Conservation (phyloP, 2,113 vertebrate species). For the Dasypus novemcinctus region DNA sequence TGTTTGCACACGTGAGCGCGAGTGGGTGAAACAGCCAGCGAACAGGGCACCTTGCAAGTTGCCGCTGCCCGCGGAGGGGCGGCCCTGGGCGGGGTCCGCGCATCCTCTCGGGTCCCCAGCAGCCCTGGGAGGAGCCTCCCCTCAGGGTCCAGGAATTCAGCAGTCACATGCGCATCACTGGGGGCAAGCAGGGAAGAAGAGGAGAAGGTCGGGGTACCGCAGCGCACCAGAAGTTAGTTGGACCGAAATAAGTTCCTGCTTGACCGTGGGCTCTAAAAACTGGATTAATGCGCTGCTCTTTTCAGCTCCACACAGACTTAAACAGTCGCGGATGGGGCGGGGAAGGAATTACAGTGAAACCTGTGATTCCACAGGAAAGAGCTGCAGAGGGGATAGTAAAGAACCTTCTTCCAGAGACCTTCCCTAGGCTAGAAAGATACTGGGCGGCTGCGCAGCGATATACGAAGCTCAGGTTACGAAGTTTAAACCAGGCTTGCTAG, state of each 20-base stretch:
- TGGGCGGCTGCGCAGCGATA: background rate
- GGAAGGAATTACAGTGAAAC: background rate
- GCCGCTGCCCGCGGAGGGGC: rapidly evolving
- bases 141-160: background rate
- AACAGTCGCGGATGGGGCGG: background rate
- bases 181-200: background rate
- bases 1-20: background rate
- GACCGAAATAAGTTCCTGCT: background rate
- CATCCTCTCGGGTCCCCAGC: rapidly evolving
- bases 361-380: background rate
- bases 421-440: background rate
- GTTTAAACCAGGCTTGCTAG: background rate
- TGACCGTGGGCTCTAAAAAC: background rate
- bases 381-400: background rate
- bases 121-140: background rate
- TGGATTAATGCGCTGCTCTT: background rate
- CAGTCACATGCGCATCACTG: rapidly evolving
- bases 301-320: background rate
- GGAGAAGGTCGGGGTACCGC: rapidly evolving
- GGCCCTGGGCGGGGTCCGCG: rapidly evolving
- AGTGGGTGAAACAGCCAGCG: background rate
- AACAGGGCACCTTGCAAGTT: background rate
- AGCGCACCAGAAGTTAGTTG: background rate
- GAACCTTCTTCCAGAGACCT: too few relatives aligned
- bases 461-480: background rate